A percentile compares a stretch with the other conserved stretches of the same genome.
Conservation (phyloP, 2,797 vertebrate genomes). For the Siniperca undulata region DNA sequence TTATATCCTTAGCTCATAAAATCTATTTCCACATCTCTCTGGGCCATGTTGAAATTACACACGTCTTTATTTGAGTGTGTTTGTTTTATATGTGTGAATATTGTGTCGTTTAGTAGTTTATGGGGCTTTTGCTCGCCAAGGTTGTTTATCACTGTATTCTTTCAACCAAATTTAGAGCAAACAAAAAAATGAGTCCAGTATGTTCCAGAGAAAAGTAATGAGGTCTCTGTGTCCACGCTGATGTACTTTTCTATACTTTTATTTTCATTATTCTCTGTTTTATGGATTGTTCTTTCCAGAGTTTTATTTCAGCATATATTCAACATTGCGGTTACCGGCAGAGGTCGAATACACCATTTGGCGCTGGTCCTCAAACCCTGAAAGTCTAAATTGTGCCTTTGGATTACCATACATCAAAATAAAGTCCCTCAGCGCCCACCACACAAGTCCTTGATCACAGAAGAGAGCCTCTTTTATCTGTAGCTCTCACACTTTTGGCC, state of each 20-base stretch:
- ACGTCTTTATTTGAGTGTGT: conserved; percentile 77
- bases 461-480: conserved; percentile 78
- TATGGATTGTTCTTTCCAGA: conserved; percentile 58
- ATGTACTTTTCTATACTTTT: conserved; percentile 53
- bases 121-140: conserved; percentile 49
- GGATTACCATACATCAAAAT: conserved; percentile 83
- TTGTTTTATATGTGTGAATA: conserved; percentile 83
- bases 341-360: conserved; percentile 78
- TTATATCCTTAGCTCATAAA: conserved; percentile 78
- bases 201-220: conserved; percentile 52
- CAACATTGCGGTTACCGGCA: conserved; percentile 65
- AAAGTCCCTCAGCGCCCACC: conserved; percentile 76
- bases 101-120: conserved; percentile 78
- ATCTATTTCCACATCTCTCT: conserved; percentile 82
- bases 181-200: conserved; percentile 42
- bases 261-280: conserved; percentile 67
- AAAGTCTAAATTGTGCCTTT: conserved; percentile 81
- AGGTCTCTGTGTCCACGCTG: conserved; percentile 52
- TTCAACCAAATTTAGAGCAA: conserved; percentile 50
- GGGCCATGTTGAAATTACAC: conserved; percentile 76
- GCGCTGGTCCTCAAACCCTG: conserved; percentile 67
- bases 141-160: conserved; percentile 71
- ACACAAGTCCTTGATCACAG: conserved; percentile 80
- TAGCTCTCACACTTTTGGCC: conserved; percentile 82
- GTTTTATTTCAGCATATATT: conserved; percentile 65